Base-by-base conservation (phyloP, 2,797 vertebrate genomes). In the Lepus townsendii region DNA sequence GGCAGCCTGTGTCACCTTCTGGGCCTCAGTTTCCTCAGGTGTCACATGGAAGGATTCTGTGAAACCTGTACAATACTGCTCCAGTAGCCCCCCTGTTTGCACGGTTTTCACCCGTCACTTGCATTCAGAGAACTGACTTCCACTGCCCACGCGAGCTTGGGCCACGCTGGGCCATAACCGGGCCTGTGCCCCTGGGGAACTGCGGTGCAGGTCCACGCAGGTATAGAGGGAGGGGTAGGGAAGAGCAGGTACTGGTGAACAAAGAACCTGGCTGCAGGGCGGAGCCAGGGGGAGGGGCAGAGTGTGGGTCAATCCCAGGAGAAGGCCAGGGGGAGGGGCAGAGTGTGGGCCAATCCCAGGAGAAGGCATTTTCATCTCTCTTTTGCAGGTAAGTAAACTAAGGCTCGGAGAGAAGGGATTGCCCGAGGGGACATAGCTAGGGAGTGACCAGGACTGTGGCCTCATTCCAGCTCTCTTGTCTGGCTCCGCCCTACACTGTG, bases 301-400 rank as follows among this genome's bases (percentile, higher is more conserved):
- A 17, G 38, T 0, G 38, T 17, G 42, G 68, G 35, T 17, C 60
- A 69, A 32, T 76, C 16, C 63, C 62, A 19, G 35, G 77, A 71
- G 54, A 27, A 30, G 7, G 16, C 42, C 79, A 60, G 30, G 22
- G 19, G 79, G 10, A n/a, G 26, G 14, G 17, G 5, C 0, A 19
- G 54, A 17, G 38, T 0, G 42, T 14, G 42, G 68, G 35, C 22
- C 60, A 69, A 32, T 72, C 16, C 63, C 62, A 20, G n/a, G 52
- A n/a, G n/a, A 52, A 47, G 62, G 24, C 19, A 17, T 78, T 26
- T 90, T 52, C 76, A 5, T 60, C 54, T 93, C 16, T 26, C 13
- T 60, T 89, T 89, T 83, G 79, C 52, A 72, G 9, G 69, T 35
- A 71, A 88, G 57, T 35, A 63, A 84, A 78, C 71, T 50, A 69